These are phyloP conservation scores for Onychomys torridus DNA, from an alignment of 2,797 vertebrate genomes.

Conservation along the genomic window DNA sequence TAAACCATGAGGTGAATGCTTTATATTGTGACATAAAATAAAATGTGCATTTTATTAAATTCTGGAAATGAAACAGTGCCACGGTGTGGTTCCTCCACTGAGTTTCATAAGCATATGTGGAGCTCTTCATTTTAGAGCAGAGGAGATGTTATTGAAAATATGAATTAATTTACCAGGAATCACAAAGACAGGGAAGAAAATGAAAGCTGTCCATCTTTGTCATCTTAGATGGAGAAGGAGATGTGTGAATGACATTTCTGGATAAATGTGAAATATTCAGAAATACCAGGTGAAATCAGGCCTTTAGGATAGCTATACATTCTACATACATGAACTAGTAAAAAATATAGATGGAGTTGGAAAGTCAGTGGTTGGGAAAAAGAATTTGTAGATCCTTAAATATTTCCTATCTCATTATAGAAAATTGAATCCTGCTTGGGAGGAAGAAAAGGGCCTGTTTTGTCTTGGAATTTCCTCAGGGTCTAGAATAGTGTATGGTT, in stretches of 20 bases:
- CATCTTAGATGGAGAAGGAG: not conserved
- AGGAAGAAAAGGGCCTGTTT: not conserved
- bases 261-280: not conserved
- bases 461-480: not conserved
- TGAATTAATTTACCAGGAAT: slow-evolving; percentile 4
- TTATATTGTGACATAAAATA: slow-evolving; percentile 33
- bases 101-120: slow-evolving; percentile 44
- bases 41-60: slow-evolving; percentile 65
- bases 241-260: not conserved
- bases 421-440: slow-evolving; percentile 39
- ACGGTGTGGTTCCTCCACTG: slow-evolving; percentile 29
- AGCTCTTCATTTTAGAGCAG: slow-evolving; percentile 41
- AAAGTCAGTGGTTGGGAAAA: not conserved
- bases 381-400: not conserved
- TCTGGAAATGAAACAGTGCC: slow-evolving; percentile 65
- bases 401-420: not conserved
- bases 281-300: slow-evolving; percentile 28
- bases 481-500: not conserved
- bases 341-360: not conserved
- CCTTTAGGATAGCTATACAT: not conserved
- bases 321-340: not conserved
- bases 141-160: not conserved
- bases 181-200: slow-evolving; percentile 4
- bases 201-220: not conserved
- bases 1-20: not conserved